These are phyloP conservation scores for Romanogobio albipinnatus DNA, from an alignment of 2,113 vertebrate genomes.

Conservation along the genomic window DNA sequence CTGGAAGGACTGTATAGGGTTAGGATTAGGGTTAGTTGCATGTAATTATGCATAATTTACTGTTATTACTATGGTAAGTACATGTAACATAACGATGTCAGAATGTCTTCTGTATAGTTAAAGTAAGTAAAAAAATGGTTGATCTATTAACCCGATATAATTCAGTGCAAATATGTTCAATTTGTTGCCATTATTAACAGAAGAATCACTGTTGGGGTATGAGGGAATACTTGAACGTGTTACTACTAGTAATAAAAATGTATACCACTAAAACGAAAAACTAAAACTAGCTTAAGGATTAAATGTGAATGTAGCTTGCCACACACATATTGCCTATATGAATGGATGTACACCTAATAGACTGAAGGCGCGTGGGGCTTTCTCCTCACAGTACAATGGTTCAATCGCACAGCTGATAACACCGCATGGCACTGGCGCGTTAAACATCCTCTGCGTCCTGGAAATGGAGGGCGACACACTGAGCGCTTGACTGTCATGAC, in stretches of 20 bases:
- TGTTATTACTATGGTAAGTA: no score
- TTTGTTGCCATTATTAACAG: no score
- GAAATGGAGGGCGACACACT: slow-evolving; percentile 62
- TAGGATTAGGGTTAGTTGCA: no score
- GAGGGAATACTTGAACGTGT: no score
- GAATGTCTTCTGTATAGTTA: neutral
- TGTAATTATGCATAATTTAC: no score
- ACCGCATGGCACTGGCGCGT: neutral
- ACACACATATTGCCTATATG: neutral
- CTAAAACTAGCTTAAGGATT: neutral
- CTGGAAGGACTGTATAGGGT: no score
- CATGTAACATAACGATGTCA: no score
- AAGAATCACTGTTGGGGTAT: no score
- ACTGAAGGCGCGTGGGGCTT: slow-evolving; percentile 17
- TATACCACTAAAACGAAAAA: no score
- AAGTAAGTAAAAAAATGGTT: neutral
- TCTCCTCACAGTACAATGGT: slow-evolving; percentile 41
- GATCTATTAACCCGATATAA: neutral
- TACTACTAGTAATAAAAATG: no score
- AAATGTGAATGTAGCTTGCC: neutral
- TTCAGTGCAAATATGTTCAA: neutral
- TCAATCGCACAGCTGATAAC: slow-evolving; percentile 27
- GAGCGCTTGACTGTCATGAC: slow-evolving; percentile 39
- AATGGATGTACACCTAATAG: slow-evolving; percentile 11
- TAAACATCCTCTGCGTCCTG: slow-evolving; percentile 40